Percentiles rank a stretch among this genome's conserved stretches.
These are phyloP conservation scores for Bactericera cockerelli DNA, from an alignment of 1,140 invertebrate species.

Conservation along the genomic window DNA sequence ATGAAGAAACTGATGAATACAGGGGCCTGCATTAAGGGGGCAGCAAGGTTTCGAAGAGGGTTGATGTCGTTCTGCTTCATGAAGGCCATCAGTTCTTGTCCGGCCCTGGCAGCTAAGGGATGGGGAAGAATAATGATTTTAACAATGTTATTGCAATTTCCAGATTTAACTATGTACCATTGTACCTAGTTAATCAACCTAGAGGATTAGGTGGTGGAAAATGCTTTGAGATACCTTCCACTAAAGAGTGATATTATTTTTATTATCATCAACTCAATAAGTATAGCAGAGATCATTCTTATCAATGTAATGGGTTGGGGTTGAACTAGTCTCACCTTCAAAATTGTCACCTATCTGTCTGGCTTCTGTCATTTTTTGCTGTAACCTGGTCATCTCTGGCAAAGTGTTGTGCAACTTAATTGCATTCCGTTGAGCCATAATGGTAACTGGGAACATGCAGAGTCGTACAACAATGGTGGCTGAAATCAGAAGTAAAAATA, in stretches of 20 bases:
- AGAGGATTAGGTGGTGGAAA: too few relatives aligned
- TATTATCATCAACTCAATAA: too few relatives aligned
- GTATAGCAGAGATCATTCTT: too few relatives aligned
- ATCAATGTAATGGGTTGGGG: too few relatives aligned
- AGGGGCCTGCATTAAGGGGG: conserved; percentile 67
- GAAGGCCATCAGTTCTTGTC: conserved; percentile 55
- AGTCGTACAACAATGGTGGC: conserved; percentile 59
- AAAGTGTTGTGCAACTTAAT: conserved; percentile 64
- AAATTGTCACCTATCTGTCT: conserved; percentile 60
- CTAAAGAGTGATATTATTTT: too few relatives aligned
- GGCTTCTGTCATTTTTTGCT: conserved; percentile 68
- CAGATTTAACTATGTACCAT: too few relatives aligned
- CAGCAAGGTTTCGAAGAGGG: conserved; percentile 63
- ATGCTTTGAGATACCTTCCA: too few relatives aligned
- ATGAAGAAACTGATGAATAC: conserved; percentile 85
- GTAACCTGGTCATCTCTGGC: conserved; percentile 61
- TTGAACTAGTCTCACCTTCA: conserved; percentile 40
- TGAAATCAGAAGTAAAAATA: conserved; percentile 28
- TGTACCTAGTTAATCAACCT: too few relatives aligned
- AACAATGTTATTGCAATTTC: too few relatives aligned
- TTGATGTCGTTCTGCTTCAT: conserved; percentile 69
- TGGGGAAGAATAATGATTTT: conserved; percentile 17
- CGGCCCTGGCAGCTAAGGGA: conserved; percentile 43
- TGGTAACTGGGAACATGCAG: conserved; percentile 65
- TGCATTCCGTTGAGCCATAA: conserved; percentile 58